These are phyloP conservation scores for Carcinoscorpius rotundicauda DNA, from an alignment of 1,140 invertebrate genomes.

Conservation along the genomic window DNA sequence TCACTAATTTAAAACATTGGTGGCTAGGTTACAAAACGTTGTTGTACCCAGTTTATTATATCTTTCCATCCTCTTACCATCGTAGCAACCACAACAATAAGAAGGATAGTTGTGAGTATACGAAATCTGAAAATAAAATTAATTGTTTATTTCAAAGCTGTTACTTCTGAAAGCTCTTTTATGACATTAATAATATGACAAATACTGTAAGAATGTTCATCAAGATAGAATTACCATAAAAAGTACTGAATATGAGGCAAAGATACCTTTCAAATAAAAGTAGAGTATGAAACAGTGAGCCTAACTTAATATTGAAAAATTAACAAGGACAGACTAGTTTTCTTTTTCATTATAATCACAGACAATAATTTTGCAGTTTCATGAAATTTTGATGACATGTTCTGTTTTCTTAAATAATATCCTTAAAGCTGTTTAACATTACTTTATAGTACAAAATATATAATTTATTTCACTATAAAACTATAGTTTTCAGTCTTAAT, in stretches of 20 bases:
- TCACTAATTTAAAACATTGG: no score
- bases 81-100: conserved; percentile 64
- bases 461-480: not conserved
- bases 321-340: no score
- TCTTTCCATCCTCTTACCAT: conserved; percentile 80
- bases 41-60: conserved; percentile 46
- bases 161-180: no score
- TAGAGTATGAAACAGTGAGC: not conserved
- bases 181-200: not conserved
- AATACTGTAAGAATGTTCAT: conserved; percentile 1
- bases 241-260: conserved; percentile 20
- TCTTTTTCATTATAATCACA: no score
- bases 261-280: not conserved
- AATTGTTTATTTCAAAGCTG: conserved; percentile 17
- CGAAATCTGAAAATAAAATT: conserved; percentile 55
- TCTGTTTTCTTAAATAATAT: no score
- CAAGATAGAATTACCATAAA: conserved; percentile 1
- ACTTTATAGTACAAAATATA: no score
- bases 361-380: no score
- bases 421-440: no score
- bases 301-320: no score
- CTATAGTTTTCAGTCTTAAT: not conserved
- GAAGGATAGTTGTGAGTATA: conserved; percentile 64
- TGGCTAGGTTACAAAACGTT: not conserved
- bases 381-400: no score